Evolutionary conservation across 2,113 vertebrate species (phyloP).

Genomic region (Daubentonia madagascariensis): DNA sequence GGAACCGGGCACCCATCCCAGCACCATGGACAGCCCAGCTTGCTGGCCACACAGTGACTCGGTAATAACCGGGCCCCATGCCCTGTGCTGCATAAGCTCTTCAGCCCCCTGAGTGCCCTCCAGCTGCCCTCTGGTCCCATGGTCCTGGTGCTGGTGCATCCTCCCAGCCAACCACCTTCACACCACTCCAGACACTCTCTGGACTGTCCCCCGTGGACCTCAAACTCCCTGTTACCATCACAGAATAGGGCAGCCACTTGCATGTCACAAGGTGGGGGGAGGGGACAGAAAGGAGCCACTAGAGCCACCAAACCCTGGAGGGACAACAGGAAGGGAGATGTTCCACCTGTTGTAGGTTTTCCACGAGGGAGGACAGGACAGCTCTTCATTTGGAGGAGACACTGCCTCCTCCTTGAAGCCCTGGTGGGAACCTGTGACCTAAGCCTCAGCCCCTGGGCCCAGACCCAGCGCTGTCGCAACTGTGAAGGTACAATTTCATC

Average conservation of each 20-base stretch:
- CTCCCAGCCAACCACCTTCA: background rate
- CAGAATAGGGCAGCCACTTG: too few species aligned
- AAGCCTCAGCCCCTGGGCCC: background rate
- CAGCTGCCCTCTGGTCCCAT: background rate
- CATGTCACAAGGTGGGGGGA: too few species aligned
- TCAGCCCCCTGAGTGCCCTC: rapidly evolving
- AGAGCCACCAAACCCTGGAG: background rate
- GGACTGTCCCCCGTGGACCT: rapidly evolving
- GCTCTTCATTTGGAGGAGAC: background rate
- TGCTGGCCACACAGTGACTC: background rate
- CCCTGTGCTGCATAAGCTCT: background rate
- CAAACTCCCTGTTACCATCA: rapidly evolving
- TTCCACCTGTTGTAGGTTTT: background rate
- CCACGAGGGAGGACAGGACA: background rate
- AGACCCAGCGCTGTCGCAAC: background rate
- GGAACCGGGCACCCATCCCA: background rate
- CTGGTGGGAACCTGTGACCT: background rate
- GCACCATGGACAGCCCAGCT: rapidly evolving
- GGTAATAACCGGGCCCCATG: too few species aligned
- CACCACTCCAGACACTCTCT: background rate
- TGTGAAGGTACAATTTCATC: rapidly evolving
- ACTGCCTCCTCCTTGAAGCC: background rate
- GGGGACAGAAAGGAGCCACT: background rate
- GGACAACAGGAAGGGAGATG: background rate
- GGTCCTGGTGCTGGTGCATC: background rate